Evolutionary conservation across 2,888 invertebrate genomes (phyloP).

Genomic region (Elysia crispata): DNA sequence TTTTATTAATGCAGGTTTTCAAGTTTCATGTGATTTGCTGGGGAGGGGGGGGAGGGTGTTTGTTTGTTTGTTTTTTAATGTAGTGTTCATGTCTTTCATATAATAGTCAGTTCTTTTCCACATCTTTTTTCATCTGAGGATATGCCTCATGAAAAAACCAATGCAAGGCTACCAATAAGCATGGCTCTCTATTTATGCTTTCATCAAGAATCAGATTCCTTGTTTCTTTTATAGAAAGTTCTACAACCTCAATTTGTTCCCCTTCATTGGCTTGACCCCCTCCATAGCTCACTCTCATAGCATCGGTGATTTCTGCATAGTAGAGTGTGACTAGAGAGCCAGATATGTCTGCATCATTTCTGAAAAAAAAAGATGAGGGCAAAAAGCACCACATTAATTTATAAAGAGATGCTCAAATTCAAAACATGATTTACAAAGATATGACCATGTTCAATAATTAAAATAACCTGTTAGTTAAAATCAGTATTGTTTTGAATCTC

Average conservation of each 20-base stretch:
- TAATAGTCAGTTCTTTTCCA: no score
- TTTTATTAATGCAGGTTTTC: no score
- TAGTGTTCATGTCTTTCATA: no score
- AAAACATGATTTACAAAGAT: no score
- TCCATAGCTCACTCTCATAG: constrained; percentile 80
- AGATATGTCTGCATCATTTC: constrained; percentile 81
- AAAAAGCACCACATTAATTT: no score
- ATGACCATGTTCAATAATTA: no score
- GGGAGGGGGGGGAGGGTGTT: no score
- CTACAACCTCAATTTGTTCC: constrained; percentile 94
- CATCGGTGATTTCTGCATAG: constrained; percentile 87
- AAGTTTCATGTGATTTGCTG: no score
- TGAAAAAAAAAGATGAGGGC: constrained; percentile 51
- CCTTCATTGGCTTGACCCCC: constrained; percentile 90
- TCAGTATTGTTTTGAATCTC: no score
- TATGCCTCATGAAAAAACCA: constrained; percentile 76
- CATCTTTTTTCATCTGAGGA: background rate
- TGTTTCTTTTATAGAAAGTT: constrained; percentile 86
- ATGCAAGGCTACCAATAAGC: constrained; percentile 74
- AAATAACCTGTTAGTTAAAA: no score
- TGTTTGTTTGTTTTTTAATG: no score
- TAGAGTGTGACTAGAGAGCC: constrained; percentile 89
- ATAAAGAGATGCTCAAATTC: no score
- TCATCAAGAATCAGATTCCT: constrained; percentile 78
- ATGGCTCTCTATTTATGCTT: constrained; percentile 72